Evolutionary conservation across 2,888 invertebrate genomes (phyloP), one percentile per base, ranked within the genome.

Genomic region (Apomyelois bistriatella): DNA sequence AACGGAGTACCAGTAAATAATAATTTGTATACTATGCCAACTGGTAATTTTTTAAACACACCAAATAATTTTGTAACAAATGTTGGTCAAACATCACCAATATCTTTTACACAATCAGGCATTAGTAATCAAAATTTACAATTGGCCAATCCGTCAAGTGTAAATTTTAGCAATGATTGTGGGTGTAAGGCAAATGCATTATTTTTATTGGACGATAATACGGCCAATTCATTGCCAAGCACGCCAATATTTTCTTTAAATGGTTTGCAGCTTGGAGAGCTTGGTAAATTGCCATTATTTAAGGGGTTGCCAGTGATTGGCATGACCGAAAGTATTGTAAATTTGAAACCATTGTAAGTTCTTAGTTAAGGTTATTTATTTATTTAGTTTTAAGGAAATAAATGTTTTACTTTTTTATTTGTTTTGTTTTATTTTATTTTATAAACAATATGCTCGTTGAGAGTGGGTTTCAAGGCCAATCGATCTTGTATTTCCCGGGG

Each of bases 251-350:
- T 59, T 0, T 59, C 53, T 0, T 35, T 52, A 10, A 65, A 62
- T 30, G 54, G 62, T 0, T 53, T 69, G 0, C 64, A 61, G 52
- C 59, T 68, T 35, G 67, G 65, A n/a, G 60, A 65, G 13, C 59
- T 70, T 54, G 65, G 62, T 10, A 65, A 58, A 51, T 56, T 75
- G 47, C 74, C 77, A 49, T 58, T 71, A n/a, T 59, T 70, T 1
- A 75, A 70, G 54, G 76, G 77, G 1, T 56, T 76, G 56, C 78
- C 78, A 61, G 64, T 76, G 6, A 66, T 71, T 53, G 66, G 71
- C 15, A 61, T 75, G n/a, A 67, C 72, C 0, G 79, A 79, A 54
- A 67, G 71, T 1, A 64, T 75, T 0, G 65, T 70, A 0, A 57
- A 70, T 7, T 50, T 79, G 8, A 65, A 70, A 49, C 22, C 52